These are phyloP conservation scores for Diaperis boleti DNA, from an alignment of 2,888 invertebrate genomes.

Conservation along the genomic window DNA sequence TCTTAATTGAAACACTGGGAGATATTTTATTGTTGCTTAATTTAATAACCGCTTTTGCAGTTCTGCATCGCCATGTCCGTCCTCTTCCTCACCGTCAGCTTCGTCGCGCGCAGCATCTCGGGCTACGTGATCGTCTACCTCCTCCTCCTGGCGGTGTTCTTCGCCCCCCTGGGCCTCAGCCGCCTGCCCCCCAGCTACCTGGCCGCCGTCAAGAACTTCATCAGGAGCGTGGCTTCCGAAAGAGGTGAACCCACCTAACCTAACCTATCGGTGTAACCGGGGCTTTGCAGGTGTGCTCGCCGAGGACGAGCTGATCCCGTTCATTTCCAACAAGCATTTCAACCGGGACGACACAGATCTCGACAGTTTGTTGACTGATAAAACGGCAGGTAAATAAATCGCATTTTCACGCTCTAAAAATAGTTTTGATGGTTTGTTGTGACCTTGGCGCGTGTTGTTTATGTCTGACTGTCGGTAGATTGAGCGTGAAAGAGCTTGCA, in stretches of 20 bases:
- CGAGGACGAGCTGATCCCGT: slow-evolving; percentile 64
- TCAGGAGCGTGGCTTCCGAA: slow-evolving; percentile 51
- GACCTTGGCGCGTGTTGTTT: slow-evolving; percentile 26
- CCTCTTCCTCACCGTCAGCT: slow-evolving; percentile 58
- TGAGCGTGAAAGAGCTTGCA: background rate
- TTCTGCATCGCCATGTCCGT: slow-evolving; percentile 62
- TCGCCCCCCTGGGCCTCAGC: slow-evolving; percentile 54
- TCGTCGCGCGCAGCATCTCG: slow-evolving; percentile 61
- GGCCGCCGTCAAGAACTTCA: slow-evolving; percentile 45
- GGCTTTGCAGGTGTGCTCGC: slow-evolving; percentile 57
- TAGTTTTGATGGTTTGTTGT: slow-evolving; percentile 14
- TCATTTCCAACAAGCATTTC: slow-evolving; percentile 58
- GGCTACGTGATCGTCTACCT: slow-evolving; percentile 60
- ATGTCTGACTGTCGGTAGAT: slow-evolving; percentile 2
- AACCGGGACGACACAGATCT: slow-evolving; percentile 56
- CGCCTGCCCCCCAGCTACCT: slow-evolving; percentile 54
- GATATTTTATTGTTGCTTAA: too few relatives aligned
- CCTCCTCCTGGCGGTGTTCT: slow-evolving; percentile 54
- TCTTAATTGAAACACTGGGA: too few relatives aligned
- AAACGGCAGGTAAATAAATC: slow-evolving; percentile 59
- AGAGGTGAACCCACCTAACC: slow-evolving; percentile 47
- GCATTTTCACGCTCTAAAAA: background rate
- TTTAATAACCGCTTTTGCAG: slow-evolving; percentile 58
- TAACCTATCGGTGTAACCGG: background rate
- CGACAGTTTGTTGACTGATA: slow-evolving; percentile 61